Conservation (phyloP, 2,797 vertebrate species). For the Schizopygopsis pylzovi region DNA sequence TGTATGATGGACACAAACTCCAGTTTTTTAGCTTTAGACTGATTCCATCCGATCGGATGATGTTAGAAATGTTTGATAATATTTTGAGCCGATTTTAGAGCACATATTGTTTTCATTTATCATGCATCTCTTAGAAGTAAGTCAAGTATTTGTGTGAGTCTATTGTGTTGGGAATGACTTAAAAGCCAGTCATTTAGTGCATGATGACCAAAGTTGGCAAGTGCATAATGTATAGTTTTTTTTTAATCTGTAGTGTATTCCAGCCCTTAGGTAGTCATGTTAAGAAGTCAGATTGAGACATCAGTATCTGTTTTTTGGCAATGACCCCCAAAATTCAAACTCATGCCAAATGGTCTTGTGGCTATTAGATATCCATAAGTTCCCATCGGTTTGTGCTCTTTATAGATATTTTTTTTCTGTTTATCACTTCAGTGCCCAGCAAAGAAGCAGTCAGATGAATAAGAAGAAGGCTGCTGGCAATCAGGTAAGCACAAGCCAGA, state of each 20-base stretch:
- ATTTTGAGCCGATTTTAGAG: no score
- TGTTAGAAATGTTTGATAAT: no score
- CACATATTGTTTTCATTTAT: no score
- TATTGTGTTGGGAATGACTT: not conserved
- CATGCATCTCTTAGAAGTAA: not conserved
- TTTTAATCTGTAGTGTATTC: no score
- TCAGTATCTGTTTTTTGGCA: not conserved
- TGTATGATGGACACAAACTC: no score
- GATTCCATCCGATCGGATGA: no score
- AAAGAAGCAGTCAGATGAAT: conserved; percentile 91
- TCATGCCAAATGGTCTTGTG: not conserved
- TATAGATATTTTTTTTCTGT: not conserved
- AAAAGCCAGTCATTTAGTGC: not conserved
- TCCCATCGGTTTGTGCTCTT: not conserved
- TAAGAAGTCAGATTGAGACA: not conserved
- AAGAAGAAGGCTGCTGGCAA: conserved; percentile 93
- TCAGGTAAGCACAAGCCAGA: conserved; percentile 79
- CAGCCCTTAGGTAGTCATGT: no score
- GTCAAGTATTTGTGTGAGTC: not conserved
- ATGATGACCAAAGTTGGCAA: not conserved
- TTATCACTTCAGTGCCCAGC: conserved; percentile 72
- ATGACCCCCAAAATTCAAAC: not conserved
- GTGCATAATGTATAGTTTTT: not conserved
- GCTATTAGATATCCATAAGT: not conserved
- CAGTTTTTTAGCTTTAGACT: no score